Percentiles rank a stretch among this genome's conserved stretches.
Evolutionary conservation across 2,888 invertebrate species (phyloP).

Genomic region (Tinea semifulvella): DNA sequence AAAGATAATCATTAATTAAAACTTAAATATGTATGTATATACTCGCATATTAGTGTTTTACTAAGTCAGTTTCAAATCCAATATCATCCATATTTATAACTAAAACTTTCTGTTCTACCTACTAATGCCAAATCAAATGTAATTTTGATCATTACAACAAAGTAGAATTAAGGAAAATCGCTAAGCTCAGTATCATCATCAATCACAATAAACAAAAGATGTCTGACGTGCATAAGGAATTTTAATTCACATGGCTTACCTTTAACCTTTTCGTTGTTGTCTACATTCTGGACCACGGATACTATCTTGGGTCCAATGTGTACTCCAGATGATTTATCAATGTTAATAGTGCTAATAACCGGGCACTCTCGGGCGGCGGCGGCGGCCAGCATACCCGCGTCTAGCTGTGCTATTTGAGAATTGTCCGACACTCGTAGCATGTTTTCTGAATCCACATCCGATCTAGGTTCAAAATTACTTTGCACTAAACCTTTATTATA

Average conservation of each 20-base stretch:
- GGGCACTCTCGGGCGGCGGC: constrained; percentile 1
- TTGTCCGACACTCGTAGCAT: constrained; percentile 3
- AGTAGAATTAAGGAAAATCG: too few species aligned
- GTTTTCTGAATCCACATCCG: background rate
- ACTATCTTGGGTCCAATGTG: constrained; percentile 51
- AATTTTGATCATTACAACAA: too few species aligned
- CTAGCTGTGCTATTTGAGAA: constrained; percentile 6
- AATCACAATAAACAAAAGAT: background rate
- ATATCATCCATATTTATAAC: too few species aligned
- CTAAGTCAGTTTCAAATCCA: too few species aligned
- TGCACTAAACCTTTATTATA: background rate
- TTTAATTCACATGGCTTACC: constrained; percentile 34
- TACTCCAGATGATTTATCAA: constrained; percentile 39
- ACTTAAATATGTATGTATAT: background rate
- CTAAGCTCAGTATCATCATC: background rate
- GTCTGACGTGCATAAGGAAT: background rate
- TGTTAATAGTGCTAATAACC: constrained; percentile 26
- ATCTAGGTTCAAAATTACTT: background rate
- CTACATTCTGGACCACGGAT: constrained; percentile 45
- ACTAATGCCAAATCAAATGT: too few species aligned
- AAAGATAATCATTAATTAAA: background rate
- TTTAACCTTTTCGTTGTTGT: constrained; percentile 48
- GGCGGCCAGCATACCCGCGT: background rate
- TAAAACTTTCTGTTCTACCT: too few species aligned
- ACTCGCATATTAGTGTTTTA: background rate